Base-by-base conservation (phyloP, 2,797 vertebrate genomes). In the Syndactyla subalaris region DNA sequence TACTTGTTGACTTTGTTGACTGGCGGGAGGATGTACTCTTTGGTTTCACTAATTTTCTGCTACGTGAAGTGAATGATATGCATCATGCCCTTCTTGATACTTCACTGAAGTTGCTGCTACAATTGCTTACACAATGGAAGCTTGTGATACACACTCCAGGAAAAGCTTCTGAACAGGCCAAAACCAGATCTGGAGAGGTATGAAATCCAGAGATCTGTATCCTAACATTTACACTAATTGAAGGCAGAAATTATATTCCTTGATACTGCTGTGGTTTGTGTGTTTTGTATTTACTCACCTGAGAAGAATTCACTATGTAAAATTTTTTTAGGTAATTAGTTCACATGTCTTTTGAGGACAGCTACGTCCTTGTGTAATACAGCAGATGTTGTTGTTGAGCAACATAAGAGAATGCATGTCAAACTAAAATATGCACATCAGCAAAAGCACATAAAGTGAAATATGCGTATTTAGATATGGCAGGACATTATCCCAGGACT, bases 1-100 rank as follows among this genome's bases (percentile, higher is more conserved):
- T 99, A 57, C 98, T 99, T 71, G 98, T 99, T 62, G 99, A 99
- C 97, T 99, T 99, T 97, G 98, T 99, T 6, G 99, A 99, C 97
- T 99, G 99, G 99, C 98, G 99, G 82, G 99, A 99, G 97, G 99
- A 99, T 13, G 99, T 99, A 19, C 98, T 99, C 20, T 99, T 99
- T 74, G 99, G 99, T 95, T 99, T 99, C 94, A 99, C 99, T 39
- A 99, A 99, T 98, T 99, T 99, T 96, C 98, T 99, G 92, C 97
- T 99, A 62, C 98, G 99, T 27, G 99, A 99, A 96, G 99, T 99
- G 48, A 99, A 99, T 92, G 99, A 99, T 96, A 98, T 98, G 52
- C 99, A 99, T 95, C 99, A 99, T 96, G 98, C 98, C 19, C 98
- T 99, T 80, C 99, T 99, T 86, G 99, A 99, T 89, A 98, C 99